phyloP scores from a whole-genome alignment of 2,888 invertebrate genomes.

The Troilus luridus region DNA sequence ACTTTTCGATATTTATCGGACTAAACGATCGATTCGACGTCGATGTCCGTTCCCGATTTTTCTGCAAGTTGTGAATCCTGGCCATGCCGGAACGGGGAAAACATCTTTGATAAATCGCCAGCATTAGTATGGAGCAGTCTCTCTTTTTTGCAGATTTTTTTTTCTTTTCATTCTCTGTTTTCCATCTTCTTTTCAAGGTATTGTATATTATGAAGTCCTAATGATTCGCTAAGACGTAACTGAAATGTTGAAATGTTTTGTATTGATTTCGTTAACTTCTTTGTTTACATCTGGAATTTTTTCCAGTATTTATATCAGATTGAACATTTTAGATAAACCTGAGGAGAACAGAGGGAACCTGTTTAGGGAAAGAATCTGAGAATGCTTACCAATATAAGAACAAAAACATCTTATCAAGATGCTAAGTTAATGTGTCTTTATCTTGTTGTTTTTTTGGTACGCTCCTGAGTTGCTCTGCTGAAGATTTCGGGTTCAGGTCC shows the following conservation, averaged over 20 bases:
- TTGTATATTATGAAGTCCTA: neutral
- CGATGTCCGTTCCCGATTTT: neutral
- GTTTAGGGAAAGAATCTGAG: no score
- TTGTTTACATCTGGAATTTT: neutral
- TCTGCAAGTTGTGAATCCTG: neutral
- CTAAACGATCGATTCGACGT: neutral
- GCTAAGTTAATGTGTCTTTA: no score
- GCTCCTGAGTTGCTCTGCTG: no score
- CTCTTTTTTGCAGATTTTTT: neutral
- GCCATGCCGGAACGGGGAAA: neutral
- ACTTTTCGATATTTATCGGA: neutral
- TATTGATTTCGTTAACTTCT: neutral
- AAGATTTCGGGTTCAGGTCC: no score
- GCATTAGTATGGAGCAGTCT: neutral
- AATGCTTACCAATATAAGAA: no score
- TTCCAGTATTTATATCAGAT: no score
- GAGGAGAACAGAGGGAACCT: no score
- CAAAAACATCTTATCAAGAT: no score
- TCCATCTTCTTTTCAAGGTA: neutral
- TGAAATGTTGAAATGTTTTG: no score
- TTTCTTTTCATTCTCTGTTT: neutral
- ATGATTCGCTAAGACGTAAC: neutral
- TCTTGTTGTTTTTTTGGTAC: no score
- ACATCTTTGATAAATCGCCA: conserved; percentile 29
- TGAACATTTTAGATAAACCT: no score